These are phyloP conservation scores for Platyscapa corneri DNA, from an alignment of 1,140 invertebrate genomes.

Conservation along the genomic window DNA sequence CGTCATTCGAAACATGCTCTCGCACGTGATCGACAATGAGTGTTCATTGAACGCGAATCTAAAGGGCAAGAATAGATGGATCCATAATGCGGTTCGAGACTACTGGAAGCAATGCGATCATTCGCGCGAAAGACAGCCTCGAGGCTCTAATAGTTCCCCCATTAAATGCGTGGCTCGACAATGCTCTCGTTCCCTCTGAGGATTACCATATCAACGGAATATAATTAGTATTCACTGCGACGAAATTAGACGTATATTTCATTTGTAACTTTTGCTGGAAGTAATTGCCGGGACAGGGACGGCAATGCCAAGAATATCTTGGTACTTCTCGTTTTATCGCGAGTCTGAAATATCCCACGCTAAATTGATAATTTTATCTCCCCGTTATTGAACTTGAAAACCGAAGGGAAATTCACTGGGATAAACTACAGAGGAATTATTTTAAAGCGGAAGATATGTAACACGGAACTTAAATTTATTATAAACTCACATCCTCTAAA, in stretches of 20 bases:
- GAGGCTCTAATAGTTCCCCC: conserved; percentile 1
- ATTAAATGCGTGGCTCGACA: conserved; percentile 13
- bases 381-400: background rate
- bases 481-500: too few species aligned
- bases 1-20: background rate
- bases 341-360: background rate
- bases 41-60: background rate
- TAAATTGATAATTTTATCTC: too few species aligned
- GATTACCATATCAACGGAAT: conserved; percentile 51
- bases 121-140: conserved; percentile 39
- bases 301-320: background rate
- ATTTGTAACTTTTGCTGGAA: conserved; percentile 41
- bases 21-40: conserved; percentile 15
- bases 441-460: too few species aligned
- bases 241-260: background rate
- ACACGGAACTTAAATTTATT: too few species aligned
- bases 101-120: conserved; percentile 41
- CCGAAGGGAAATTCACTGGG: background rate
- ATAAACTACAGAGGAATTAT: background rate
- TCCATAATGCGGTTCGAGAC: background rate
- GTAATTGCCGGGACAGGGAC: conserved; percentile 4
- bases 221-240: conserved; percentile 18
- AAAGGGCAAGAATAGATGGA: background rate
- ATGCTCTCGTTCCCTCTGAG: conserved; percentile 16
- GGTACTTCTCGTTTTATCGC: background rate